These are phyloP conservation scores for Agelastica alni DNA, from an alignment of 2,888 invertebrate species.

Conservation along the genomic window DNA sequence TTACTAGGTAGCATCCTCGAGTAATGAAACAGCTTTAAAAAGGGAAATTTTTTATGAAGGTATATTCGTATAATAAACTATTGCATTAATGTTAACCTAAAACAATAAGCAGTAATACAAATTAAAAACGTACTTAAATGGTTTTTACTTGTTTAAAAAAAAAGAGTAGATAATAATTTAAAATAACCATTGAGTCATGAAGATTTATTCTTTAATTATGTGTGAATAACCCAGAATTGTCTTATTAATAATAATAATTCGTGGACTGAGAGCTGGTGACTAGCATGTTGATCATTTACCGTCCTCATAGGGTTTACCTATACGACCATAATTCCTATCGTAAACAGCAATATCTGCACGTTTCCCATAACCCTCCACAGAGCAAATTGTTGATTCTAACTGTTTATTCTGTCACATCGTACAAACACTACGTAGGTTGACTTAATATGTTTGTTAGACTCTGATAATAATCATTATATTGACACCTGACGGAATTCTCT, in stretches of 20 bases:
- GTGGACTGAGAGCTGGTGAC: constrained; percentile 37
- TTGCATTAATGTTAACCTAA: too few relatives aligned
- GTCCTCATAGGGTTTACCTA: constrained; percentile 49
- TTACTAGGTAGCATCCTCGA: too few relatives aligned
- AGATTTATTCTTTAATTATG: constrained; percentile 26
- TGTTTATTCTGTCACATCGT: constrained; percentile 48
- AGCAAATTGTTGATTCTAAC: constrained; percentile 49
- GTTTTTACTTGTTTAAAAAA: too few relatives aligned
- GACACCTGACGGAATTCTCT: constrained; percentile 28
- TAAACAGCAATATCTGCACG: constrained; percentile 47
- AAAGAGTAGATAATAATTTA: too few relatives aligned
- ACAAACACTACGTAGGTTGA: constrained; percentile 44
- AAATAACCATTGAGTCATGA: too few relatives aligned
- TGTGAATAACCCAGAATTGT: constrained; percentile 33
- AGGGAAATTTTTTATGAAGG: too few relatives aligned
- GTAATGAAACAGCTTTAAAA: too few relatives aligned
- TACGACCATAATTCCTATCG: constrained; percentile 48
- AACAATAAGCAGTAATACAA: too few relatives aligned
- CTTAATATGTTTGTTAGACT: constrained; percentile 42
- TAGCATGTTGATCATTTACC: constrained; percentile 48
- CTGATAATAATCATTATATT: constrained; percentile 39
- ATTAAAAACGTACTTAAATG: too few relatives aligned
- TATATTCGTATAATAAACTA: too few relatives aligned
- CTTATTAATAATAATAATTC: constrained; percentile 40
- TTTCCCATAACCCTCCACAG: constrained; percentile 38